These are phyloP conservation scores for Porites lobata DNA, from an alignment of 92 coral and sea anemone genomes.

Conservation along the genomic window DNA sequence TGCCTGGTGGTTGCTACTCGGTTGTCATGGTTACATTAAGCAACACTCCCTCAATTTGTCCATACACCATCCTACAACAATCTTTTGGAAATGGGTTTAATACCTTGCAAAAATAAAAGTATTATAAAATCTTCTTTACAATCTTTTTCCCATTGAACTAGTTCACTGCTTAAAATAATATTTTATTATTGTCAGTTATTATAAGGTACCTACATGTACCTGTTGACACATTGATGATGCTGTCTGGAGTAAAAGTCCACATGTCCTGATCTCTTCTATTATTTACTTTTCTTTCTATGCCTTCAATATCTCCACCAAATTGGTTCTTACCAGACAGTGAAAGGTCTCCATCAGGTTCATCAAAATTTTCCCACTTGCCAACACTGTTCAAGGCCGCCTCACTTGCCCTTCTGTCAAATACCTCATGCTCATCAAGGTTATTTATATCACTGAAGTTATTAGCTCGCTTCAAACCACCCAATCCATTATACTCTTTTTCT, in stretches of 20 bases:
- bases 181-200: too few species aligned
- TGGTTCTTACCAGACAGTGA: slow-evolving; percentile 12
- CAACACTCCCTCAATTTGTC: too few species aligned
- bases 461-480: slow-evolving; percentile 88
- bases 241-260: slow-evolving; percentile 97
- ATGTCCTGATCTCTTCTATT: slow-evolving; percentile 65
- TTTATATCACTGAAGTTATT: slow-evolving; percentile 92
- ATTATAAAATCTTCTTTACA: too few species aligned
- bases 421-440: slow-evolving; percentile 86
- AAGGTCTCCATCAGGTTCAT: slow-evolving; percentile 60
- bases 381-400: neutral
- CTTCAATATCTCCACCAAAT: slow-evolving; percentile 7
- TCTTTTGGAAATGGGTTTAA: too few species aligned
- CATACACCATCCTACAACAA: too few species aligned
- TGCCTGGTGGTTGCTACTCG: too few species aligned
- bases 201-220: slow-evolving; percentile 87
- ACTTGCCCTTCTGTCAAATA: slow-evolving; percentile 54
- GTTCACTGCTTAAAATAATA: too few species aligned
- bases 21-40: too few species aligned
- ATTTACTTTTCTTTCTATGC: neutral
- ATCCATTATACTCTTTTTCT: slow-evolving; percentile 68
- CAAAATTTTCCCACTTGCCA: slow-evolving; percentile 66
- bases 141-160: too few species aligned
- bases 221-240: slow-evolving; percentile 94
- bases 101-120: too few species aligned